A percentile compares a stretch with the other conserved stretches of the same genome.
Conservation (phyloP, 2,888 invertebrate genomes). For the Xanthia togata region DNA sequence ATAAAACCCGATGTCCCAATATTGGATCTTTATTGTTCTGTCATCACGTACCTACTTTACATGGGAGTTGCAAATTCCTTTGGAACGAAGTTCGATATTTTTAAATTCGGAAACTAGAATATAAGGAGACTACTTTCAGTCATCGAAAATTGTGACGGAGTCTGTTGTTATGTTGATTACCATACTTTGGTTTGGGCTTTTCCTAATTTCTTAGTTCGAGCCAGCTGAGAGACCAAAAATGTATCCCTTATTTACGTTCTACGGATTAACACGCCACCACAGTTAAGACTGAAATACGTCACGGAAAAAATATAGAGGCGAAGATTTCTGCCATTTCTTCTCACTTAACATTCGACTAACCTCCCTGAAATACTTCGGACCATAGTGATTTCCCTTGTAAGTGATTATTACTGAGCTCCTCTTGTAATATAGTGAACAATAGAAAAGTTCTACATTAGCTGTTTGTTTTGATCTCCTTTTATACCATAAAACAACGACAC, state of each 20-base stretch:
- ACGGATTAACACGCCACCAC: slow-evolving; percentile 13
- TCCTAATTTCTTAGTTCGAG: background rate
- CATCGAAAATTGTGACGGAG: background rate
- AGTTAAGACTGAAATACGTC: slow-evolving; percentile 25
- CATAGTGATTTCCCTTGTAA: slow-evolving; percentile 65
- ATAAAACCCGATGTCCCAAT: slow-evolving; percentile 35
- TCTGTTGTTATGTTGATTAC: background rate
- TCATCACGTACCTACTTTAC: background rate
- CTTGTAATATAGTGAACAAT: slow-evolving; percentile 49
- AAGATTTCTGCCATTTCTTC: slow-evolving; percentile 41
- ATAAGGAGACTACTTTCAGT: background rate
- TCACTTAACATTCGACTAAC: slow-evolving; percentile 62
- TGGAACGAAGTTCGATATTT: slow-evolving; percentile 12
- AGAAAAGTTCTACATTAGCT: slow-evolving; percentile 25
- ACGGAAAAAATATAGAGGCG: slow-evolving; percentile 39
- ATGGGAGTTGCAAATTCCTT: background rate
- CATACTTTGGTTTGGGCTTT: background rate
- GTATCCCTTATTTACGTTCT: background rate
- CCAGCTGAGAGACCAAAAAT: background rate
- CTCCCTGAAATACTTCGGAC: slow-evolving; percentile 47
- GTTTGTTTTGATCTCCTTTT: slow-evolving; percentile 50
- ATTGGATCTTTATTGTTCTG: slow-evolving; percentile 45
- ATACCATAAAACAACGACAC: slow-evolving; percentile 25
- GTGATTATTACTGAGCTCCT: slow-evolving; percentile 58
- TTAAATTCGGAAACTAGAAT: background rate